Conservation (phyloP, 64 coral and sea anemone species). For the Montipora efflorescens region DNA sequence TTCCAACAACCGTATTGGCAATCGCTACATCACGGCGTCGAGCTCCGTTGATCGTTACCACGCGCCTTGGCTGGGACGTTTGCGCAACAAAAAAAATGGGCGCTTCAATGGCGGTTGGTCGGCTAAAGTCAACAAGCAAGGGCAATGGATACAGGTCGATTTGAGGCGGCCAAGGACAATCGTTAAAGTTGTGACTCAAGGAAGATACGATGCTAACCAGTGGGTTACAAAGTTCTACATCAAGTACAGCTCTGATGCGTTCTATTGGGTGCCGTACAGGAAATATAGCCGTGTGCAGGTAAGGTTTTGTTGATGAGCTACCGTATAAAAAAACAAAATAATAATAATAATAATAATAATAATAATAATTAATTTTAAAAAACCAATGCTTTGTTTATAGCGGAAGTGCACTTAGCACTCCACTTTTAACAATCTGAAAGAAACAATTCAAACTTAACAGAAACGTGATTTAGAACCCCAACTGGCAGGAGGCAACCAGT, state of each 20-base stretch:
- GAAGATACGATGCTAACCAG: conserved; percentile 33
- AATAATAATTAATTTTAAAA: no score
- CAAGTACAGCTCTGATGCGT: conserved; percentile 47
- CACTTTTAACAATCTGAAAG: no score
- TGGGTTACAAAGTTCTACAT: conserved; percentile 42
- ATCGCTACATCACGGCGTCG: conserved; percentile 66
- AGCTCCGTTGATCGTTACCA: conserved; percentile 43
- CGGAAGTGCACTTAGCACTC: no score
- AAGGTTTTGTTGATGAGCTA: neutral
- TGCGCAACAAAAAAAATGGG: conserved; percentile 30
- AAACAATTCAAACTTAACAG: no score
- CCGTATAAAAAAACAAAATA: no score
- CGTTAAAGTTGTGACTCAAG: conserved; percentile 55
- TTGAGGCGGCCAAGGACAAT: conserved; percentile 49
- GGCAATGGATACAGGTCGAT: conserved; percentile 54
- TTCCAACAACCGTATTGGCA: conserved; percentile 49
- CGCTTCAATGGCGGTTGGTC: conserved; percentile 42
- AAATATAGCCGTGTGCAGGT: conserved; percentile 36
- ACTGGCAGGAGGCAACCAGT: no score
- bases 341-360: no score
- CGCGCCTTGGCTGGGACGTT: conserved; percentile 47
- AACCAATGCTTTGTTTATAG: no score
- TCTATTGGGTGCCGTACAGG: conserved; percentile 36
- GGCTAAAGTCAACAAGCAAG: conserved; percentile 41
- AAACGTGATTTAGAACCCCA: no score